These are phyloP conservation scores for Leucopternis melanops DNA, from an alignment of 2,113 vertebrate species.

Conservation along the genomic window DNA sequence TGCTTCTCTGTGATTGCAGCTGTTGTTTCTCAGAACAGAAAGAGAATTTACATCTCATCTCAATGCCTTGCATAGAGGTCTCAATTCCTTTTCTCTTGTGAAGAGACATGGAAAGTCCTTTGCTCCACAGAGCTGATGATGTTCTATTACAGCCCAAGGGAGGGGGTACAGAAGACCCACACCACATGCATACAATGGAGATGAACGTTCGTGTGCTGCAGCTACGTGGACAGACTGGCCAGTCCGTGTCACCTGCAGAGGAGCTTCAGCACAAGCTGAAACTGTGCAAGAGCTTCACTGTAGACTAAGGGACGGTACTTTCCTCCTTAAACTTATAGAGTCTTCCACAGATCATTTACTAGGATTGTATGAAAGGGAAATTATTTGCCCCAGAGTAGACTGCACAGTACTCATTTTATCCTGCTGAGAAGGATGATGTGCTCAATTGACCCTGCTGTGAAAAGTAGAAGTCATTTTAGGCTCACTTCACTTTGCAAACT, in stretches of 20 bases:
- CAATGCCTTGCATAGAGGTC: neutral
- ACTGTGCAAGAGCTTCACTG: neutral
- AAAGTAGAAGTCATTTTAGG: slow-evolving; percentile 40
- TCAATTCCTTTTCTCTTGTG: neutral
- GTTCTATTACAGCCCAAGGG: neutral
- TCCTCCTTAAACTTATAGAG: neutral
- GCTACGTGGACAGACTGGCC: neutral
- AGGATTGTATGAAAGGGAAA: neutral
- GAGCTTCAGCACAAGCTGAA: neutral
- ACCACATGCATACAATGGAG: neutral
- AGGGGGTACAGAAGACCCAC: neutral
- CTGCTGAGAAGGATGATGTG: slow-evolving; percentile 29
- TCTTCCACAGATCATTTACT: neutral
- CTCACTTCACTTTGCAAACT: slow-evolving; percentile 18
- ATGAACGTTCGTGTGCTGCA: accelerated
- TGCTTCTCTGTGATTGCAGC: neutral
- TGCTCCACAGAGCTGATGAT: neutral
- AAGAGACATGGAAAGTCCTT: neutral
- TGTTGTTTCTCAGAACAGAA: neutral
- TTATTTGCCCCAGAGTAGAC: neutral
- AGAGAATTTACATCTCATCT: neutral
- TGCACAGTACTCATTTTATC: neutral
- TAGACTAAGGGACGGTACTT: neutral
- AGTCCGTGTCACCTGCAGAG: neutral
- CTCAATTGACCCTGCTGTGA: slow-evolving; percentile 41